A percentile compares a stretch with the other conserved stretches of the same genome.
Conservation (phyloP, 1,140 invertebrate genomes). For the Caligus rogercresseyi region DNA sequence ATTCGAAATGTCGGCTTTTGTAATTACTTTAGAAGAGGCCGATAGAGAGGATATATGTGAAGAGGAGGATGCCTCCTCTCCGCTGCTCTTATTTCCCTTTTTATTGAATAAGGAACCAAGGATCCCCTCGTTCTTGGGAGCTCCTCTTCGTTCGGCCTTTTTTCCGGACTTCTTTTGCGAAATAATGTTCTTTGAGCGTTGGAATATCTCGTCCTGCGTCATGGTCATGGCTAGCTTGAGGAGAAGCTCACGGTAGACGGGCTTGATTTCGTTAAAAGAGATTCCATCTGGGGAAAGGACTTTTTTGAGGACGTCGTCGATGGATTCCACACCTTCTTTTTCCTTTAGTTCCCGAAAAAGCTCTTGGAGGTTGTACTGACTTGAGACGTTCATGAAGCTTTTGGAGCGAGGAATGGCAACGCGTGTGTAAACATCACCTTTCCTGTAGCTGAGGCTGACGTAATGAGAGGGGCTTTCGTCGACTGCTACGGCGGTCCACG, state of each 20-base stretch:
- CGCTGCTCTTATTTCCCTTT: no score
- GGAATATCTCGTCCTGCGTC: constrained; percentile 72
- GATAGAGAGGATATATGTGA: neutral
- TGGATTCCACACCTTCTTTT: constrained; percentile 58
- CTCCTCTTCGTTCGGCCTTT: neutral
- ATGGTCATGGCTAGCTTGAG: constrained; percentile 64
- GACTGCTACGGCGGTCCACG: neutral
- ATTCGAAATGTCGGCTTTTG: neutral
- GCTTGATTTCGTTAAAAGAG: constrained; percentile 76
- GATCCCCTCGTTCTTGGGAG: neutral
- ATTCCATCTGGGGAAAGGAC: constrained; percentile 75
- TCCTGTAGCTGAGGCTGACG: neutral
- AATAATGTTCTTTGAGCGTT: constrained; percentile 73
- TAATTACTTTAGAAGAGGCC: neutral
- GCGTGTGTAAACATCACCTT: constrained; percentile 19
- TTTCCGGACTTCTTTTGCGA: constrained; percentile 5
- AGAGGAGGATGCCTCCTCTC: neutral
- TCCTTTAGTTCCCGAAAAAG: constrained; percentile 24
- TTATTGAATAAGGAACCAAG: neutral
- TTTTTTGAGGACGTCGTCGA: constrained; percentile 66
- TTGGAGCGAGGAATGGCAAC: constrained; percentile 17
- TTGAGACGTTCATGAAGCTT: constrained; percentile 18
- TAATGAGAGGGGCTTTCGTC: no score
- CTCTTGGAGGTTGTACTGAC: constrained; percentile 24
- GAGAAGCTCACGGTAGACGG: constrained; percentile 71